phyloP scores from a whole-genome alignment of 2,113 vertebrate genomes.

The Lagopus leucura region DNA sequence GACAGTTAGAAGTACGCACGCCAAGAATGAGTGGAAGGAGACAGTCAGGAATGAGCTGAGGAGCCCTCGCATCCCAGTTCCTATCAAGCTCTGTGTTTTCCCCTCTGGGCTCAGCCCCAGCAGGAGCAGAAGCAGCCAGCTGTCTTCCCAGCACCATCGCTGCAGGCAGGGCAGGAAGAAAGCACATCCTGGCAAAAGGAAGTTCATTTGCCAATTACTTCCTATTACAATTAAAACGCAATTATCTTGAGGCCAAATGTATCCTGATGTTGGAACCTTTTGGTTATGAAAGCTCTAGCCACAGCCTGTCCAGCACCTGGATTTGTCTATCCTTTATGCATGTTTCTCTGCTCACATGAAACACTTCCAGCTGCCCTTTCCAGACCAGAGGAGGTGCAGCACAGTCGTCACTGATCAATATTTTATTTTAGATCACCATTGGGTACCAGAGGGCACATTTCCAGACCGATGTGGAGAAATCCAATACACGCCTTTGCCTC shows the following conservation, averaged over 20 bases:
- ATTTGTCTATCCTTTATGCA: background rate
- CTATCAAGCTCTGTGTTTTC: background rate
- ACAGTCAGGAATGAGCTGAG: background rate
- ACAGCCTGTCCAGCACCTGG: background rate
- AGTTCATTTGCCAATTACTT: background rate
- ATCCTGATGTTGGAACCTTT: background rate
- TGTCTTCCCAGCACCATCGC: background rate
- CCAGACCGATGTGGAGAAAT: slow-evolving; percentile 38
- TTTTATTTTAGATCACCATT: slow-evolving; percentile 32
- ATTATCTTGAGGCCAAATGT: background rate
- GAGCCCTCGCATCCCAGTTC: rapidly evolving
- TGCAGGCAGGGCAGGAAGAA: background rate
- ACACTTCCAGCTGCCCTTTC: background rate
- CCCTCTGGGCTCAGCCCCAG: background rate
- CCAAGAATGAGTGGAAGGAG: background rate
- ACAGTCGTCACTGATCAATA: slow-evolving; percentile 26
- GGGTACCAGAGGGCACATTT: slow-evolving; percentile 31
- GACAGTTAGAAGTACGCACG: background rate
- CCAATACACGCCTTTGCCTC: slow-evolving; percentile 24
- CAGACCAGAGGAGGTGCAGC: background rate
- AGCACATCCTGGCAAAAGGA: background rate
- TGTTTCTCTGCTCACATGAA: background rate
- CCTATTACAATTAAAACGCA: slow-evolving; percentile 1
- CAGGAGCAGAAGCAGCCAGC: background rate
- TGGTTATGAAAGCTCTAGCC: background rate